These are phyloP conservation scores for Notolabrus celidotus DNA, from an alignment of 2,797 vertebrate species.

Conservation along the genomic window DNA sequence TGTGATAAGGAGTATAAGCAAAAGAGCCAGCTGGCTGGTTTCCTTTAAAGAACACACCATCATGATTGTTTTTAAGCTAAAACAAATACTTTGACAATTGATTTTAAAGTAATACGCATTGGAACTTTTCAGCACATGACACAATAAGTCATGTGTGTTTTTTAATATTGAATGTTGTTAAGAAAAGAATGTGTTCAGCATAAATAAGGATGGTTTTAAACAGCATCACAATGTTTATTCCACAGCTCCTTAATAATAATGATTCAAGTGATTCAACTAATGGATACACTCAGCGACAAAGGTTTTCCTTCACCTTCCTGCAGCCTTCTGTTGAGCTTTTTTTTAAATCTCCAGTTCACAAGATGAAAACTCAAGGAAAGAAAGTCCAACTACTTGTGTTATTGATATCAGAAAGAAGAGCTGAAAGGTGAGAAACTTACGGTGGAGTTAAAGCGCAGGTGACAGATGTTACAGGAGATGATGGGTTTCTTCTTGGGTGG, in stretches of 20 bases:
- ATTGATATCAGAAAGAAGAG: not conserved
- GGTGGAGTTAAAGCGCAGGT: conserved; percentile 97
- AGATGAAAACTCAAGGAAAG: conserved; percentile 2
- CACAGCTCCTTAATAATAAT: no score
- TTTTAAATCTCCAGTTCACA: not conserved
- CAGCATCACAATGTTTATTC: not conserved
- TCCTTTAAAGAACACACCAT: conserved; percentile 41
- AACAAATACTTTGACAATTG: not conserved
- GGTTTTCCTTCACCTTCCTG: conserved; percentile 1
- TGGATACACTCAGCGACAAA: not conserved
- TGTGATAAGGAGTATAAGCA: conserved; percentile 54
- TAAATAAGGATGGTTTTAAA: conserved; percentile 25
- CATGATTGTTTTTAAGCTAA: no score
- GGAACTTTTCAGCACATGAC: not conserved
- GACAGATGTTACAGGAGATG: conserved; percentile 99
- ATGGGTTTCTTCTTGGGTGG: conserved; percentile 95
- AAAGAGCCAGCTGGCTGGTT: conserved; percentile 36
- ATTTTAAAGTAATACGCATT: not conserved
- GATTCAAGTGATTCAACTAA: conserved; percentile 1
- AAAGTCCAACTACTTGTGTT: not conserved
- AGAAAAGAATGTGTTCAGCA: not conserved
- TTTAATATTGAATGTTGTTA: not conserved
- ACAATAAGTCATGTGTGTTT: not conserved
- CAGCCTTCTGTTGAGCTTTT: not conserved
- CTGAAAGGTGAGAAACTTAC: conserved; percentile 81